Base-by-base conservation (phyloP, 2,797 vertebrate species). In the Typhlichthys eigenmanni region DNA sequence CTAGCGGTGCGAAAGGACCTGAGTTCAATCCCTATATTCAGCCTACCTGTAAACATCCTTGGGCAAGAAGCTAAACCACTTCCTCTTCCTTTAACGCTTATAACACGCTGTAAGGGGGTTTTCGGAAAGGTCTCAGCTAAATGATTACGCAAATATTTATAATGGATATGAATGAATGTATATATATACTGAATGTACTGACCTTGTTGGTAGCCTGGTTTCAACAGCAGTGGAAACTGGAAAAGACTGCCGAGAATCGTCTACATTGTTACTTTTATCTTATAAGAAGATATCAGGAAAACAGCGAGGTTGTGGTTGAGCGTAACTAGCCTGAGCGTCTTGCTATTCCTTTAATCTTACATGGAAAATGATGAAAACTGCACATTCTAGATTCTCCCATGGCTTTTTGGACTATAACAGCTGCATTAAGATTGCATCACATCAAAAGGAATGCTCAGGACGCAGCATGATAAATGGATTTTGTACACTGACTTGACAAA, bases 371-470 rank as follows among this genome's bases (percentile, higher is more conserved):
- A 85, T 84, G 69, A 78, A 69, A 82, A 79, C 71, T 72, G 71
- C 76, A 76, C 32, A 67, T 61, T 19, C 50, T 76, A 79, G 19
- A 69, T 62, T 66, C 72, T 83, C 75, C 71, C 72, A 64, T 64
- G 77, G 65, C 76, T 69, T 67, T 58, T 5, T 68, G 68, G 52
- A 19, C 74, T 77, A 75, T 62, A 80, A 64, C 60, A 72, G 68
- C 75, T 60, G 72, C 78, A 80, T 78, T 72, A 72, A 78, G 78
- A 74, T 78, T 73, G 63, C 68, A 71, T 77, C 45, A 64, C 75
- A 92, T 92, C 90, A 91, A 90, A 90, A 88, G 74, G 77, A 89
- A 89, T 91, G 88, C 87, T 90, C 87, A 90, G 76, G 62, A 56
- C 64, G 63, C 61, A 57, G 55, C 59, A 55, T 79, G 84, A 89